phyloP scores from a whole-genome alignment of 2,113 vertebrate species.

The Indri indri region DNA sequence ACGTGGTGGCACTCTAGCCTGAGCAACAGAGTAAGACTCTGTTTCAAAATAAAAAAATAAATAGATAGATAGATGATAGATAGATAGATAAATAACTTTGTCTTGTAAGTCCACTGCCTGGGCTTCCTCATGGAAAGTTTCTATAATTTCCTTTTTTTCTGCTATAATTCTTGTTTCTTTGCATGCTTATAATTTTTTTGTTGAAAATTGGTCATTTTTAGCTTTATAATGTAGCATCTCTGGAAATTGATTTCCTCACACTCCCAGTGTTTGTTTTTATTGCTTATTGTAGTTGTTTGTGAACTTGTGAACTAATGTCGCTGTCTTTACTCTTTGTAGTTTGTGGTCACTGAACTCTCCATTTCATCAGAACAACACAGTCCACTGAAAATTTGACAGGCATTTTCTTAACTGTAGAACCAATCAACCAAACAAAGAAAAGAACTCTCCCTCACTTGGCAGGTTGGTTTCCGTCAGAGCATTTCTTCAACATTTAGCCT shows the following conservation, averaged over 20 bases:
- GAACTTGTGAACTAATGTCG: neutral
- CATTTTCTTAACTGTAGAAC: neutral
- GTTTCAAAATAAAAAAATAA: too few species aligned
- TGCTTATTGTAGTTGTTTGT: neutral
- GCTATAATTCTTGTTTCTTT: too few species aligned
- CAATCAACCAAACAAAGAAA: neutral
- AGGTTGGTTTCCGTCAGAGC: neutral
- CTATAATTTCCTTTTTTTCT: too few species aligned
- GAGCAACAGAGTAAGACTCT: too few species aligned
- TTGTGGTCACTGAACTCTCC: neutral
- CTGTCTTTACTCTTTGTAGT: neutral
- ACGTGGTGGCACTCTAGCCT: too few species aligned
- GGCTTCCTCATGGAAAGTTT: too few species aligned
- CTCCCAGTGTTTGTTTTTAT: neutral
- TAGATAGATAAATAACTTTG: too few species aligned
- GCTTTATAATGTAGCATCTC: neutral
- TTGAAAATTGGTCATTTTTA: too few species aligned
- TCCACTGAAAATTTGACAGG: neutral
- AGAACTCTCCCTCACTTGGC: neutral
- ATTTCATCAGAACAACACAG: neutral
- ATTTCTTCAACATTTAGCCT: neutral
- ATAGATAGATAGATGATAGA: too few species aligned
- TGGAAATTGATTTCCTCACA: neutral
- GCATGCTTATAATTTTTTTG: neutral
- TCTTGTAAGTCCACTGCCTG: too few species aligned